Percentiles rank a stretch among this genome's conserved stretches.
Conservation (phyloP, 2,888 invertebrate genomes). For the Agrochola litura region DNA sequence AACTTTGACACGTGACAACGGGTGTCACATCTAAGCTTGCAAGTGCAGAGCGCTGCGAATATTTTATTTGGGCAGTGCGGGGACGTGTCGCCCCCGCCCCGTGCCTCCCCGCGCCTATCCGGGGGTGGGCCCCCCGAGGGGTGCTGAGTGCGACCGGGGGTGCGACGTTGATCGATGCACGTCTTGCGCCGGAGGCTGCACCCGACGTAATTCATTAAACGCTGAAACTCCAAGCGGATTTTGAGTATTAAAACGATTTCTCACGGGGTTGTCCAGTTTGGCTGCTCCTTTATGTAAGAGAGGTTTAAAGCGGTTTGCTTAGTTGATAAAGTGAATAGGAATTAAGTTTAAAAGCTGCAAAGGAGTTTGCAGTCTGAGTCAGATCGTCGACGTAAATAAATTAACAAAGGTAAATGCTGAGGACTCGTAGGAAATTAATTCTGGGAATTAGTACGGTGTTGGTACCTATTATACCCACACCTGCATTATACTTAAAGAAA, state of each 20-base stretch:
- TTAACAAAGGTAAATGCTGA: conserved; percentile 68
- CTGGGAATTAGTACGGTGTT: conserved; percentile 45
- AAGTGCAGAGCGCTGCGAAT: conserved; percentile 82
- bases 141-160: conserved; percentile 70
- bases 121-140: conserved; percentile 68
- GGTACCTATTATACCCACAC: not conserved
- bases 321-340: conserved; percentile 83
- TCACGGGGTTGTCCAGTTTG: conserved; percentile 87
- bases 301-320: conserved; percentile 76
- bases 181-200: conserved; percentile 92
- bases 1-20: conserved; percentile 76
- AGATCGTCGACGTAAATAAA: conserved; percentile 70
- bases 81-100: conserved; percentile 82
- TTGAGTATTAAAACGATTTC: conserved; percentile 90
- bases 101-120: conserved; percentile 84
- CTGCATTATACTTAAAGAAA: conserved; percentile 17
- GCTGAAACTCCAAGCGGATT: conserved; percentile 90
- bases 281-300: conserved; percentile 79
- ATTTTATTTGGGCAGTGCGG: conserved; percentile 89
- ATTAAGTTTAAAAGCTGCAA: conserved; percentile 78
- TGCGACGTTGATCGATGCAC: conserved; percentile 92
- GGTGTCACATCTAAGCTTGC: conserved; percentile 83
- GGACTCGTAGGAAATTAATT: conserved; percentile 67
- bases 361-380: conserved; percentile 67
- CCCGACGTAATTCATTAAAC: conserved; percentile 91